Percentiles rank a stretch among this genome's conserved stretches.
These are phyloP conservation scores for Drosophila putrida DNA, from an alignment of 2,888 invertebrate species.

Conservation along the genomic window DNA sequence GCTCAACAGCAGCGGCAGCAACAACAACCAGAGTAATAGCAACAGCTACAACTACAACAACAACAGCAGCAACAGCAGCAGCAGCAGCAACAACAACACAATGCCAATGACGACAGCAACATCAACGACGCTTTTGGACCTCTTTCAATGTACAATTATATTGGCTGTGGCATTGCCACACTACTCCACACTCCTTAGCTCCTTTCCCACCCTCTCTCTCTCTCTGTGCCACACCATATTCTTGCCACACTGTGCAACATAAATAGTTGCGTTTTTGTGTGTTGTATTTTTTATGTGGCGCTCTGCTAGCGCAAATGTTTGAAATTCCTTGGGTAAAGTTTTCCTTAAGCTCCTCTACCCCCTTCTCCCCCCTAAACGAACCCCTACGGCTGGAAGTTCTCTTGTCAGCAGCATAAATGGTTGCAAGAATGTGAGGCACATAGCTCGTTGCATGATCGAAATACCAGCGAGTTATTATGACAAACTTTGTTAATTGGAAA, in stretches of 20 bases:
- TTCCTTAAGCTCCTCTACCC: constrained; percentile 19
- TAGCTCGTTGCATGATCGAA: constrained; percentile 72
- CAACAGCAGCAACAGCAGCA: constrained; percentile 16
- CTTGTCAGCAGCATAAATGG: constrained; percentile 66
- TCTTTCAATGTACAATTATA: constrained; percentile 79
- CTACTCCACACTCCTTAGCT: neutral
- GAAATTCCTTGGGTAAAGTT: constrained; percentile 68
- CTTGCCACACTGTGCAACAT: constrained; percentile 66
- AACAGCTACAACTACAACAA: constrained; percentile 12
- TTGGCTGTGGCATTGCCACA: constrained; percentile 56
- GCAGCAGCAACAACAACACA: constrained; percentile 39
- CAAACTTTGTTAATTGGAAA: constrained; percentile 79
- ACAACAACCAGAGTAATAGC: constrained; percentile 13
- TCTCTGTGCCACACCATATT: constrained; percentile 1
- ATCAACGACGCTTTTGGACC: constrained; percentile 35
- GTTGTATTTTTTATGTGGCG: constrained; percentile 1
- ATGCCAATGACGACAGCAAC: constrained; percentile 39
- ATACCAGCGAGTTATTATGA: constrained; percentile 77
- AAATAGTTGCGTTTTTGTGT: constrained; percentile 73
- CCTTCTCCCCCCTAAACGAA: neutral
- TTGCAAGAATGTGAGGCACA: constrained; percentile 66
- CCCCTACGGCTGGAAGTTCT: neutral
- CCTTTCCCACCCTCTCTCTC: no score
- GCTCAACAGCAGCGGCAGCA: constrained; percentile 58
- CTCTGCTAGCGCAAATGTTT: constrained; percentile 58